Evolutionary conservation across 2,888 invertebrate genomes (phyloP).

Genomic region (Diloba caeruleocephala): DNA sequence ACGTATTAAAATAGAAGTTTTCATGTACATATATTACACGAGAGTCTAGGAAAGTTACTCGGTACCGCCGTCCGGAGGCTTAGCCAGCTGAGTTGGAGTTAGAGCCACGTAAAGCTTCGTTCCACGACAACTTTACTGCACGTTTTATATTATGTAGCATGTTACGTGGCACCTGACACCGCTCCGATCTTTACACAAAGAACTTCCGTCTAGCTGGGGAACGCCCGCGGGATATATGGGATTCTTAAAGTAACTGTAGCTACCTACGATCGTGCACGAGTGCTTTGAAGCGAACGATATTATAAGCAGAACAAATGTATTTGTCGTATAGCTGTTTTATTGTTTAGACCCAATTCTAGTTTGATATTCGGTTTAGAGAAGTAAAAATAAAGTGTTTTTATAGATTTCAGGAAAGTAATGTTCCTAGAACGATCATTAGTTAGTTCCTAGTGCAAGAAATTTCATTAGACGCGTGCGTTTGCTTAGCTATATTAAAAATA

Average conservation of each 20-base stretch:
- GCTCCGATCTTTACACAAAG: conserved; percentile 60
- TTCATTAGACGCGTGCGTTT: too few relatives aligned
- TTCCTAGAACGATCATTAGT: too few relatives aligned
- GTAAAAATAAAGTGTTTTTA: not conserved
- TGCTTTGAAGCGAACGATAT: conserved; percentile 10
- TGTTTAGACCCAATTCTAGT: not conserved
- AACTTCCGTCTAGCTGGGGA: conserved; percentile 46
- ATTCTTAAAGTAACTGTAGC: conserved; percentile 33
- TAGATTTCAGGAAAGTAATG: too few relatives aligned
- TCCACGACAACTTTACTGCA: conserved; percentile 60
- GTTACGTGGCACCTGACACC: conserved; percentile 64
- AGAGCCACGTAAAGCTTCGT: conserved; percentile 55
- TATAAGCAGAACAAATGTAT: conserved; percentile 18
- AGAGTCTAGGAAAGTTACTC: conserved; percentile 60
- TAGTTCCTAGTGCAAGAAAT: too few relatives aligned
- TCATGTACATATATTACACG: conserved; percentile 50
- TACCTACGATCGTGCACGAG: conserved; percentile 7
- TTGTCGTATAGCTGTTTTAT: conserved; percentile 13
- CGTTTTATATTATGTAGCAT: conserved; percentile 66
- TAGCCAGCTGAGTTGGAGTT: conserved; percentile 58
- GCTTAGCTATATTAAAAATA: too few relatives aligned
- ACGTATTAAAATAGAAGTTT: conserved; percentile 50
- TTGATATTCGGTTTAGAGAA: not conserved
- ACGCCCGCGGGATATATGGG: conserved; percentile 35
- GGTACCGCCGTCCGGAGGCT: conserved; percentile 50